A percentile compares a stretch with the other conserved stretches of the same genome.
These are phyloP conservation scores for Chaetophractus vellerosus DNA, from an alignment of 2,797 vertebrate species.

Conservation along the genomic window DNA sequence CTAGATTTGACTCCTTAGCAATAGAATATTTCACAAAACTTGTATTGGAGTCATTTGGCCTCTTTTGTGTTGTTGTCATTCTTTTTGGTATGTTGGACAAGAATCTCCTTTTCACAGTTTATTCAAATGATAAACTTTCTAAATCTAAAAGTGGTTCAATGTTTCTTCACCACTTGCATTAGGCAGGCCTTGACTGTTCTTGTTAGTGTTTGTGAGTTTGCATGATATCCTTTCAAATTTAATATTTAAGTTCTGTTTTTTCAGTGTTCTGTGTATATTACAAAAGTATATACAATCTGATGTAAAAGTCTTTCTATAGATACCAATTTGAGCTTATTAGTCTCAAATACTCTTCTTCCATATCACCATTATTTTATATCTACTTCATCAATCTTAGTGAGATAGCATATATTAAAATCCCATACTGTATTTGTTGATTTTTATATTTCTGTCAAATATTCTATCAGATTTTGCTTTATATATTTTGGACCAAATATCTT, in stretches of 20 bases:
- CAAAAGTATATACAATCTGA: not conserved
- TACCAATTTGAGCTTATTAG: not conserved
- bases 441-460: not conserved
- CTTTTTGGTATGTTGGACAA: slow-evolving; percentile 11
- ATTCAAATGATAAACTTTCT: slow-evolving; percentile 38
- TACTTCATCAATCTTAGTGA: not conserved
- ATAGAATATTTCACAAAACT: not conserved
- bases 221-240: not conserved
- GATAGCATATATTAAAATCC: not conserved
- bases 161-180: slow-evolving; percentile 36
- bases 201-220: not conserved
- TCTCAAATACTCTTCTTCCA: not conserved
- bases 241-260: not conserved
- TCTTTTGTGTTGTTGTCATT: not conserved
- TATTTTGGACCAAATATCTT: not conserved
- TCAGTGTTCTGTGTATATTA: not conserved
- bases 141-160: slow-evolving; percentile 54
- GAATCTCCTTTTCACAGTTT: not conserved
- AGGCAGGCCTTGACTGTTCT: not conserved
- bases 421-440: not conserved
- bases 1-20: slow-evolving; percentile 28
- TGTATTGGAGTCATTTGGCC: not conserved
- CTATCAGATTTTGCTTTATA: not conserved
- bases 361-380: not conserved
- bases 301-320: not conserved